Evolutionary conservation across 2,113 vertebrate genomes (phyloP).

Genomic region (Muntiacus muntjak): DNA sequence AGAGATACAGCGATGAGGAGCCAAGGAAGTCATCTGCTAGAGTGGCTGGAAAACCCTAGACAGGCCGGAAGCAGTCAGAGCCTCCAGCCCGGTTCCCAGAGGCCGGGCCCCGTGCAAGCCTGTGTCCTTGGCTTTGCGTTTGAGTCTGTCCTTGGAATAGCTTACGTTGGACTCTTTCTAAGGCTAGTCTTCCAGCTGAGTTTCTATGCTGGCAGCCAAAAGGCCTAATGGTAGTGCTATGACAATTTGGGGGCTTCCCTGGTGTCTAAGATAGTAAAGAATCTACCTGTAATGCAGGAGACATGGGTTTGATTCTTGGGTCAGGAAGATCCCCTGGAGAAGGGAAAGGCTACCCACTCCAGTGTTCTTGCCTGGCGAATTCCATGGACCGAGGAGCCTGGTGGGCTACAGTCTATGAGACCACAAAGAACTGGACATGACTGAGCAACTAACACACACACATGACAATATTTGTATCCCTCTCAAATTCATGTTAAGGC

Average conservation of each 20-base stretch:
- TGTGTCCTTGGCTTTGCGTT: neutral
- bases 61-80: neutral
- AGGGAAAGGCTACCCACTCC: neutral
- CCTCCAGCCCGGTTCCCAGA: neutral
- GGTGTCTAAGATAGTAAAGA: neutral
- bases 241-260: neutral
- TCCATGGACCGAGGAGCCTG: neutral
- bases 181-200: neutral
- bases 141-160: neutral
- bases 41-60: neutral
- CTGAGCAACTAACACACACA: neutral
- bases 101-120: neutral
- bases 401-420: neutral
- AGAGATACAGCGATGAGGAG: neutral
- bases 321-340: neutral
- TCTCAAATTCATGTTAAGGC: neutral
- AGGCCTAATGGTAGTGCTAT: neutral
- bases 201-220: neutral
- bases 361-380: neutral
- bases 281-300: neutral
- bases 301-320: neutral
- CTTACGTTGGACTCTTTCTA: neutral
- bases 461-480: neutral
- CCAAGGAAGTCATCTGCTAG: too few relatives aligned
- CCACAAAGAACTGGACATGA: neutral